phyloP scores from a whole-genome alignment of 2,797 vertebrate genomes.

The Poeciliopsis paucimaculata region DNA sequence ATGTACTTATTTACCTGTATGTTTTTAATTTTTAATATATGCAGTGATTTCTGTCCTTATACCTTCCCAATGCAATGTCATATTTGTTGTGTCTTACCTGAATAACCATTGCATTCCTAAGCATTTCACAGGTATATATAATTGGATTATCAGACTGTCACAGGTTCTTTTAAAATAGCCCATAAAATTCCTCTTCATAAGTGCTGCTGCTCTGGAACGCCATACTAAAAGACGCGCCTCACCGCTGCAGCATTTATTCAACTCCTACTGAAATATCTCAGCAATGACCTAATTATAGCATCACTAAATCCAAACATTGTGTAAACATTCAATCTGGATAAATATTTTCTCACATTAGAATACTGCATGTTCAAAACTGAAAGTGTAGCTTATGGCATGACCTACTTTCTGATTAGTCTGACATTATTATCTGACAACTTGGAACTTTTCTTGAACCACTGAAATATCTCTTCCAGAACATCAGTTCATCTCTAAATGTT shows the following conservation, averaged over 20 bases:
- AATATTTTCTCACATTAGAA: neutral
- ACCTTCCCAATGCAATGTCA: neutral
- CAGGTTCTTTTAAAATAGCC: neutral
- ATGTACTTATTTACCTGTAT: constrained; percentile 19
- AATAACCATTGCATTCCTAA: neutral
- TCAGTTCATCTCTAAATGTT: neutral
- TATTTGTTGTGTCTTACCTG: neutral
- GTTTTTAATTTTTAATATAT: constrained; percentile 19
- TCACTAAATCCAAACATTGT: neutral
- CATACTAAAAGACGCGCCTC: neutral
- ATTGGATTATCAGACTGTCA: neutral
- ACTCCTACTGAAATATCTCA: neutral
- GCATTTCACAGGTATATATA: neutral
- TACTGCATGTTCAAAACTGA: neutral
- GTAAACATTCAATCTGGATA: neutral
- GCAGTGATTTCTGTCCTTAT: constrained; percentile 27
- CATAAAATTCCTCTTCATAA: neutral
- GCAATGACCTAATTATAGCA: neutral
- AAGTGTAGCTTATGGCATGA: neutral
- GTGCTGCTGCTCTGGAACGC: neutral
- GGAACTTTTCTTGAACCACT: neutral
- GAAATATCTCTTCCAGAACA: neutral
- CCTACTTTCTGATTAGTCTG: neutral
- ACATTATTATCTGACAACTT: neutral
- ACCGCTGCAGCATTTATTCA: neutral